Base-by-base conservation (phyloP, 2,888 invertebrate species). In the Acholoe squamosa region DNA sequence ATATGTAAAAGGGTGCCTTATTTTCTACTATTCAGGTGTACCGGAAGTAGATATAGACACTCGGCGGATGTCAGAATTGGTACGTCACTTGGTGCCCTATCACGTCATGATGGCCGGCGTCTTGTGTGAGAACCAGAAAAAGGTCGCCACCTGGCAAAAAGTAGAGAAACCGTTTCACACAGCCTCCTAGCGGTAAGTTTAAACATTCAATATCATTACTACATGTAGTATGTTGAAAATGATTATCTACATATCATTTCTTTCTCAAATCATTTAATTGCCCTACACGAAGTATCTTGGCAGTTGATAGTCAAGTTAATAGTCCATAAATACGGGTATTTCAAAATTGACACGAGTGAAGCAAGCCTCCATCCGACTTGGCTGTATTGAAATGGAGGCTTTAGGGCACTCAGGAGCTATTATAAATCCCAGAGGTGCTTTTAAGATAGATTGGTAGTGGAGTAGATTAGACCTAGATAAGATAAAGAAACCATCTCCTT, bases 61-160 rank as follows among this genome's bases (percentile, higher is more conserved):
- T 0, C 71, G 28, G 5, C 71, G 71, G 71, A 71, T 71, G 71
- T 28, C 25, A 28, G 71, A 25, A 5, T 16, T 71, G 71, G 71
- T 71, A 25, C 71, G 71, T 25, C 71, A 71, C 71, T 25, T 71
- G 71, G 71, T 71, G 71, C 71, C 71, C 3, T 71, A 71, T 28
- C 71, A 71, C 71, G 71, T 71, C 71, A 71, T 71, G 71, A 71
- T 71, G 71, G 25, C 71, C 71, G 71, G 71, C 14, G 71, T 71
- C 16, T 28, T 71, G 28, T 28, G 28, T 71, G 71, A 71, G 71
- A 71, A 71, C 28, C 71, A 28, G 28, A 71, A 71, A 28, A 71
- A 71, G 71, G 71, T 71, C 28, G 71, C 71, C 71, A 71, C 71
- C 71, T 71, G 71, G 71, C 71, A 25, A 28, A 22, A 28, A 25